Evolutionary conservation across 2,113 vertebrate species (phyloP).

Genomic region (Pseudopodoces humilis): DNA sequence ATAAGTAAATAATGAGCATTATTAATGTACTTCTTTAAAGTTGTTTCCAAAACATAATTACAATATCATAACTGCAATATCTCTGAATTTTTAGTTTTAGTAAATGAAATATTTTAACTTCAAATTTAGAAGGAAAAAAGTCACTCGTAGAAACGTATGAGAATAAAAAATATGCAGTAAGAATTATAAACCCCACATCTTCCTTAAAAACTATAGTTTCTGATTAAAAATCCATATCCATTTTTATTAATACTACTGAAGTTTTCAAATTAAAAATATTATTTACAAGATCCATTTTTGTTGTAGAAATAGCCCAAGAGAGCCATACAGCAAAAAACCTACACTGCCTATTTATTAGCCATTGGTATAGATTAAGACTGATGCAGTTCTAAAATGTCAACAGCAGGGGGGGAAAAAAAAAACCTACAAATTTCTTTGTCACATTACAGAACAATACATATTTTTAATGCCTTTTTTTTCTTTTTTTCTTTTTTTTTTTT

Average conservation of each 20-base stretch:
- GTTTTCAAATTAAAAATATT: neutral
- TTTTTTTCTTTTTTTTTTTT: neutral
- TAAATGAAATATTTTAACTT: neutral
- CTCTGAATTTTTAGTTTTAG: neutral
- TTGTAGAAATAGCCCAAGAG: neutral
- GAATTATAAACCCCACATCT: neutral
- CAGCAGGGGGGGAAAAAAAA: neutral
- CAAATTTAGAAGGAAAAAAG: neutral
- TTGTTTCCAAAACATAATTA: neutral
- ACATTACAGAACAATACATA: neutral
- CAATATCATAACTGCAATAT: neutral
- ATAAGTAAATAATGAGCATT: no score
- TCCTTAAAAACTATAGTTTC: neutral
- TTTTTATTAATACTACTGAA: neutral
- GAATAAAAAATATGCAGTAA: neutral
- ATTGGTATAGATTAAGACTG: slow-evolving; percentile 77
- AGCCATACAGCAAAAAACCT: neutral
- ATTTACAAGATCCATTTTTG: neutral
- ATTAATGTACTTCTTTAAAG: neutral
- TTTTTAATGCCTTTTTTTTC: neutral
- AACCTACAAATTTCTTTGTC: neutral
- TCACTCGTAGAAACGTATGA: neutral
- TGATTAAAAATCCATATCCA: neutral
- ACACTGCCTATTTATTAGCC: slow-evolving; percentile 56
- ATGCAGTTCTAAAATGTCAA: slow-evolving; percentile 67